A percentile compares a stretch with the other conserved stretches of the same genome.
These are phyloP conservation scores for Polydrusus tereticollis DNA, from an alignment of 2,888 invertebrate genomes.

Conservation along the genomic window DNA sequence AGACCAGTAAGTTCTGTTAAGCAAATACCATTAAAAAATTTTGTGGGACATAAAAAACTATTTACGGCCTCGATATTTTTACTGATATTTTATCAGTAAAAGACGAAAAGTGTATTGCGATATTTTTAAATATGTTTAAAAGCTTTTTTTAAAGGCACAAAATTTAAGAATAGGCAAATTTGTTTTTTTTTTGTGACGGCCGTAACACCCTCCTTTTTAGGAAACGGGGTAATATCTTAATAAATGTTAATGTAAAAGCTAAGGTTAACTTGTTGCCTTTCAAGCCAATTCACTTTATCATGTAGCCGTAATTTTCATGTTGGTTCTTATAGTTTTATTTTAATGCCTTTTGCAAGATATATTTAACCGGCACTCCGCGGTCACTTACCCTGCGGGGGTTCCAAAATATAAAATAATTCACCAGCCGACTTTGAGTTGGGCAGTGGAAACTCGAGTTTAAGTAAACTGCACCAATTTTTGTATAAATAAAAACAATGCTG, in stretches of 20 bases:
- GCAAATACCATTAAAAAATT: slow-evolving; percentile 48
- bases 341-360: slow-evolving; percentile 14
- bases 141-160: too few relatives aligned
- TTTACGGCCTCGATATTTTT: slow-evolving; percentile 43
- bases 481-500: not conserved
- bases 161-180: too few relatives aligned
- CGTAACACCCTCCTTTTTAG: too few relatives aligned
- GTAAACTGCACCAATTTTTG: slow-evolving; percentile 12
- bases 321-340: not conserved
- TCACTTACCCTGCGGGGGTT: slow-evolving; percentile 35
- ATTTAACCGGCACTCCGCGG: slow-evolving; percentile 25
- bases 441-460: not conserved
- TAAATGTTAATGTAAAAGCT: not conserved
- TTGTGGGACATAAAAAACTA: slow-evolving; percentile 47
- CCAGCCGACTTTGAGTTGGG: slow-evolving; percentile 31
- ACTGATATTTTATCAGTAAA: slow-evolving; percentile 16
- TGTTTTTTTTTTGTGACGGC: too few relatives aligned
- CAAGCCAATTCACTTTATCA: not conserved
- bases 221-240: not conserved
- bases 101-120: not conserved
- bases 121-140: not conserved
- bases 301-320: slow-evolving; percentile 4
- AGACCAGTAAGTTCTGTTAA: slow-evolving; percentile 50
- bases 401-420: slow-evolving; percentile 31
- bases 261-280: not conserved